Base-by-base conservation (phyloP, 2,888 invertebrate genomes). In the Apotomis betuletana region DNA sequence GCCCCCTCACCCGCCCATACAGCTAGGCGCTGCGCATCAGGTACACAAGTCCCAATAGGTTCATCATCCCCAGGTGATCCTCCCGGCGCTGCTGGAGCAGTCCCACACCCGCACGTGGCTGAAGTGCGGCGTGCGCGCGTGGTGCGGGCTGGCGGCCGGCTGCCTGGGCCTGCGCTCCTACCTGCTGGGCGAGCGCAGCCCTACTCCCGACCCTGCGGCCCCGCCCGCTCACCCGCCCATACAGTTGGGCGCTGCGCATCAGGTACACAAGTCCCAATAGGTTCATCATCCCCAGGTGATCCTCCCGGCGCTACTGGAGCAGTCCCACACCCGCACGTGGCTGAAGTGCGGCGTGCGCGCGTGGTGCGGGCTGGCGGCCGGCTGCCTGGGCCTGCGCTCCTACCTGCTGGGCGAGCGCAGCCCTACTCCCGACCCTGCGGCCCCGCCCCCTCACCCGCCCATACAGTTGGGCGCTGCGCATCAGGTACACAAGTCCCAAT, bases 61-160 rank as follows among this genome's bases (percentile, higher is more conserved):
- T 6, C 44, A 38, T 27, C n/a, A 15, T 15, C 15, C 15, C 8
- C 78, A 95, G 95, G 97, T 99, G 51, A 98, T 99, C 65, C 94
- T 99, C 69, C 99, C 99, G 0, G 99, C 99, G 0, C 93, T 99
- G 55, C 93, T 99, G 73, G 99, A 99, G 84, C 99, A 99, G 89
- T 97, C 98, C 0, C 99, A 99, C 87, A 99, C 99, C 0, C 95
- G 99, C 6, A 96, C 96, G 8, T 99, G 99, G 98, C 91, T 99
- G 75, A 99, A 99, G 87, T 96, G 96, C n/a, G 91, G 97, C 9
- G 96, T 99, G 0, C 95, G 97, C 8, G 94, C 95, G 69, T 98
- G 98, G 98, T 98, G 98, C 86, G 94, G 95, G 38, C 95, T 95
- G 5, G 96, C 97, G 0, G 96, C 99, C 0, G 98, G 97, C 94